Evolutionary conservation across 2,888 invertebrate species (phyloP), one percentile per base, ranked within the genome.

Genomic region (Cremastobaeus sp.): DNA sequence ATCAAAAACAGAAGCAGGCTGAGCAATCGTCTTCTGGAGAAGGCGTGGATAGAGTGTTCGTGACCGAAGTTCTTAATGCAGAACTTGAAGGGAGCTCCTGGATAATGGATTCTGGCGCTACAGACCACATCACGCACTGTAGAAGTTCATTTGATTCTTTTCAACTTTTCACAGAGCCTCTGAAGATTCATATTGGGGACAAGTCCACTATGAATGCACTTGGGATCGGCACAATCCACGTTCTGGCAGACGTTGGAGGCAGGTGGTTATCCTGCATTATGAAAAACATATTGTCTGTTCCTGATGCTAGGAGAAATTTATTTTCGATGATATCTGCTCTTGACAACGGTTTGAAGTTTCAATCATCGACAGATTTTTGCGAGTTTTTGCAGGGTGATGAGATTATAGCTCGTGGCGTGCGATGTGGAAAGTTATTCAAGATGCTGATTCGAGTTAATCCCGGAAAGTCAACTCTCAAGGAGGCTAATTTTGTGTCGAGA

Each of bases 81-180:
- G 64, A 54, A 28, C 2, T 0, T 30, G 41, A 45, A 8, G 12
- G 25, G 28, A 55, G 37, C 1, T 15, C 8, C 0, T 74, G 62
- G 74, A 62, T 70, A 35, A 39, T 47, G n/a, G 70, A 74, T 32
- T 64, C 45, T 34, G 66, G 71, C 6, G 48, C 74, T 1, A 74
- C 52, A 2, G 25, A 64, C 14, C 64, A 64, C 28, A 2, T 69
- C 8, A 69, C 69, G 11, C 9, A 32, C 48, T 25, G 9, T 9
- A 47, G 9, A 1, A 18, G 11, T 66, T 70, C n/a, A n/a, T n/a
- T n/a, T n/a, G n/a, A n/a, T n/a, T n/a, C n/a, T n/a, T n/a, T n/a
- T n/a, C n/a, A n/a, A n/a, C n/a, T n/a, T n/a, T n/a, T n/a, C 18
- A 18, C 28, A 18, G 18, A 6, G 1, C 66, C 70, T 8, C 6